These are phyloP conservation scores for Pseudomyrmex flavicornis DNA, from an alignment of 1,140 invertebrate genomes.

Conservation along the genomic window DNA sequence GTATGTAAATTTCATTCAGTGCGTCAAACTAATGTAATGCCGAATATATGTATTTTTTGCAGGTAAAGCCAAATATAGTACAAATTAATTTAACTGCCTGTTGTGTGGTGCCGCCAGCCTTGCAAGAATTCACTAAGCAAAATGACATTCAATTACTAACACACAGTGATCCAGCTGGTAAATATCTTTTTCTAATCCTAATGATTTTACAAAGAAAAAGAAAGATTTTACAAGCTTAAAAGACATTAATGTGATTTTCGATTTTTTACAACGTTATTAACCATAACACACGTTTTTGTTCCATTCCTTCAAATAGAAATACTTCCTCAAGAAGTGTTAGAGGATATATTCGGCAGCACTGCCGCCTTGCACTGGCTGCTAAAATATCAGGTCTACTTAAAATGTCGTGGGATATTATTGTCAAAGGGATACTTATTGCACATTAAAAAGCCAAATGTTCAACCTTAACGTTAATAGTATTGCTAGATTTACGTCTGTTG, in stretches of 20 bases:
- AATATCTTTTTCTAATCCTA: constrained; percentile 68
- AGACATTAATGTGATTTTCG: too few species aligned
- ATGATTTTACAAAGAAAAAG: too few species aligned
- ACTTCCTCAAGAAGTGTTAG: constrained; percentile 84
- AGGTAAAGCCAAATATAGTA: constrained; percentile 95
- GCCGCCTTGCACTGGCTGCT: constrained; percentile 89
- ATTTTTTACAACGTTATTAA: background rate
- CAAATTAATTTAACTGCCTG: constrained; percentile 98
- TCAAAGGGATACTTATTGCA: constrained; percentile 92
- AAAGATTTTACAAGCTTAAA: too few species aligned
- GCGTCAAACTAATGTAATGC: background rate
- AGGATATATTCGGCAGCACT: constrained; percentile 84
- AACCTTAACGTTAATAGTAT: constrained; percentile 30
- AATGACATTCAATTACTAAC: constrained; percentile 97
- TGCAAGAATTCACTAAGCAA: constrained; percentile 95
- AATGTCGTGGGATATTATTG: constrained; percentile 94
- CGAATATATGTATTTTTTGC: constrained; percentile 53
- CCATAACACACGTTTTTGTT: background rate
- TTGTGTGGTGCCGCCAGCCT: constrained; percentile 96
- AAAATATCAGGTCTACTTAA: constrained; percentile 94
- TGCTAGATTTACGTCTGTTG: constrained; percentile 28
- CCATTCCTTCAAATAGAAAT: constrained; percentile 85
- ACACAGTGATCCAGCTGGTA: constrained; percentile 96
- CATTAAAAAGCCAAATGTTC: constrained; percentile 69
- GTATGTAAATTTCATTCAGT: constrained; percentile 8